Percentiles rank a stretch among this genome's conserved stretches.
Conservation (phyloP, 2,113 vertebrate genomes). For the Brachirus orientalis region DNA sequence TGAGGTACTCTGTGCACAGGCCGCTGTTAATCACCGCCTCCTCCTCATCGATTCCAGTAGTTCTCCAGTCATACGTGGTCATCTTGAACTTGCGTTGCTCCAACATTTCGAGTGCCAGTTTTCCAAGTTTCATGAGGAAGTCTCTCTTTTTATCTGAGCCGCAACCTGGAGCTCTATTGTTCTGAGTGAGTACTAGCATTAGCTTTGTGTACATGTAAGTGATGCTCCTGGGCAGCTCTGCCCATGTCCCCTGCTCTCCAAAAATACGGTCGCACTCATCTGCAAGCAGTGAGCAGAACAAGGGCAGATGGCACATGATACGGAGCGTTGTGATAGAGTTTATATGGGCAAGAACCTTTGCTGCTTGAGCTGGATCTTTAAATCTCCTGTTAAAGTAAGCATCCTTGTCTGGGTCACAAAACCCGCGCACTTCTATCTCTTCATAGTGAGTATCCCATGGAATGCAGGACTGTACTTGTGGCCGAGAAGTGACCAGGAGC, state of each 20-base stretch:
- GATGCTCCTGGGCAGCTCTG: conserved; percentile 61
- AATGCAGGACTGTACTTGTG: conserved; percentile 18
- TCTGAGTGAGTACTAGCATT: conserved; percentile 44
- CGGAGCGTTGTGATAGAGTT: conserved; percentile 66
- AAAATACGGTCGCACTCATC: conserved; percentile 51
- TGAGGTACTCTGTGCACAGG: conserved; percentile 67
- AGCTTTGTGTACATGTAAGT: conserved; percentile 77
- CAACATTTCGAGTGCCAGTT: conserved; percentile 70
- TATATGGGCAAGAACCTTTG: conserved; percentile 60
- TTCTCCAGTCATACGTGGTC: conserved; percentile 43
- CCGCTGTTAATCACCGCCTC: conserved; percentile 66
- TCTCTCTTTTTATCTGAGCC: conserved; percentile 23
- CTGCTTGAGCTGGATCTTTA: conserved; percentile 54
- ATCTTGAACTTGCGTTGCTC: conserved; percentile 62
- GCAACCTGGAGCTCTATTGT: conserved; percentile 10
- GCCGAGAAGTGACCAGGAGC: conserved; percentile 57
- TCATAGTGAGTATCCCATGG: conserved; percentile 60
- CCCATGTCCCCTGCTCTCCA: background rate
- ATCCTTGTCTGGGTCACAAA: conserved; percentile 63
- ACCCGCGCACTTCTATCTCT: conserved; percentile 71
- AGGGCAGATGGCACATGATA: conserved; percentile 80
- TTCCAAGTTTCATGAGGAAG: conserved; percentile 73
- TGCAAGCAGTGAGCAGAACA: conserved; percentile 76
- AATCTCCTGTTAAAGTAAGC: conserved; percentile 75
- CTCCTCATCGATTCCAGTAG: background rate